Evolutionary conservation across 2,797 vertebrate genomes (phyloP).

Genomic region (Jordanella pulchra): DNA sequence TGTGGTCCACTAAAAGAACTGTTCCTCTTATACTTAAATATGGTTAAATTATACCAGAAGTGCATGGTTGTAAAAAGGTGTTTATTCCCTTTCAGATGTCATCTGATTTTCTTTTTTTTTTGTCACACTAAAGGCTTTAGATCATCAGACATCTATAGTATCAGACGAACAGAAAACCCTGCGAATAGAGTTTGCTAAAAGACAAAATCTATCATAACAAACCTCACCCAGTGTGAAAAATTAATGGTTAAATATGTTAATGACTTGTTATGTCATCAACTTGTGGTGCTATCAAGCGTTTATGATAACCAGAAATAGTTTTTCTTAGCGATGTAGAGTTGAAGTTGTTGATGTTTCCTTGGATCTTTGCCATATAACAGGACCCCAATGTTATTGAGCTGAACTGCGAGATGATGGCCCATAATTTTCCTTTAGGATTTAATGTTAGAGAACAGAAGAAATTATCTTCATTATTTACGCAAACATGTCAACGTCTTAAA

Average conservation of each 20-base stretch:
- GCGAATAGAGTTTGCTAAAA: not conserved
- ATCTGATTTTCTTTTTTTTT: not conserved
- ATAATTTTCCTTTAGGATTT: not conserved
- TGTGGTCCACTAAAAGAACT: conserved; percentile 2
- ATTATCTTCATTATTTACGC: too few relatives aligned
- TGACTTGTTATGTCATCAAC: not conserved
- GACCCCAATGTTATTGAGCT: not conserved
- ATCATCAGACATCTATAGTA: not conserved
- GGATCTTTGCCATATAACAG: not conserved
- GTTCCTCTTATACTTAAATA: not conserved
- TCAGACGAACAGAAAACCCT: not conserved
- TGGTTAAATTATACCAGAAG: not conserved
- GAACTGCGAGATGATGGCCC: not conserved
- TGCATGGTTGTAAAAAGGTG: not conserved
- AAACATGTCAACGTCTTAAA: too few relatives aligned
- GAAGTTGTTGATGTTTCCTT: not conserved
- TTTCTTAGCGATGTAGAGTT: not conserved
- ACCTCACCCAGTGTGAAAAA: not conserved
- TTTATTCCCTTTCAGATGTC: not conserved
- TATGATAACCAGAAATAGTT: too few relatives aligned
- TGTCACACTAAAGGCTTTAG: not conserved
- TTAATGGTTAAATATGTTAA: not conserved
- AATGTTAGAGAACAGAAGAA: not conserved
- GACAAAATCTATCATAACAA: not conserved
- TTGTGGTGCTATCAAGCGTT: not conserved